These are phyloP conservation scores for Aphelocoma californica DNA, from an alignment of 2,797 vertebrate genomes.

Conservation along the genomic window DNA sequence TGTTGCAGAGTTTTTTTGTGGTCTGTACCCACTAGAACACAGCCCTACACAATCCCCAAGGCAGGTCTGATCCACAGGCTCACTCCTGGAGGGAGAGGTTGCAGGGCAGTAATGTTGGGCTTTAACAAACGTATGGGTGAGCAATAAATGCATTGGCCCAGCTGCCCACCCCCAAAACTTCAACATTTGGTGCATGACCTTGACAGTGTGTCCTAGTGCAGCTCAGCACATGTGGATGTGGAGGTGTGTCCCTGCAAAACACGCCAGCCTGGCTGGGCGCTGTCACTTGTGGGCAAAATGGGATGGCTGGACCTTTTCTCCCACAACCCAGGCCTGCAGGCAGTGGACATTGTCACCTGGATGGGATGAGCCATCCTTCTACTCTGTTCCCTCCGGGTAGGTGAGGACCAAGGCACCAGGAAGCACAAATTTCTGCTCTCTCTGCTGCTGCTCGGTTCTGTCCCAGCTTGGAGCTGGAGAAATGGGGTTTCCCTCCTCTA, in stretches of 20 bases:
- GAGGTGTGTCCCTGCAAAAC: not conserved
- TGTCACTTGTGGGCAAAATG: not conserved
- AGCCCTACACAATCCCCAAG: not conserved
- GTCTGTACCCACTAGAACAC: not conserved
- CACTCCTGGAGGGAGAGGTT: not conserved
- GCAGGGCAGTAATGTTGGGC: not conserved
- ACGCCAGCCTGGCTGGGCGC: fast-evolving
- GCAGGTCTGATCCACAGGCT: not conserved
- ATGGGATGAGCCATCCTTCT: not conserved
- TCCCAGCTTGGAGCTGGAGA: not conserved
- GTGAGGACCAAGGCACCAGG: not conserved
- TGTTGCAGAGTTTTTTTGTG: not conserved
- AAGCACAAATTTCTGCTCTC: not conserved
- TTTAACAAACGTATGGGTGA: not conserved
- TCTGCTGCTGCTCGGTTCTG: not conserved
- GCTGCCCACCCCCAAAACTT: not conserved
- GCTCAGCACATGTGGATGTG: not conserved
- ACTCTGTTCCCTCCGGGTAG: fast-evolving
- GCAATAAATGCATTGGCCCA: not conserved
- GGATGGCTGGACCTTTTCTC: not conserved
- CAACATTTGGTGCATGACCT: not conserved
- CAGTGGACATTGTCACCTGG: not conserved
- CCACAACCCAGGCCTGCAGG: not conserved
- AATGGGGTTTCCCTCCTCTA: not conserved
- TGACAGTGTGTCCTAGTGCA: not conserved